These are phyloP conservation scores for Loriculus beryllinus DNA, from an alignment of 2,797 vertebrate species.

Conservation along the genomic window DNA sequence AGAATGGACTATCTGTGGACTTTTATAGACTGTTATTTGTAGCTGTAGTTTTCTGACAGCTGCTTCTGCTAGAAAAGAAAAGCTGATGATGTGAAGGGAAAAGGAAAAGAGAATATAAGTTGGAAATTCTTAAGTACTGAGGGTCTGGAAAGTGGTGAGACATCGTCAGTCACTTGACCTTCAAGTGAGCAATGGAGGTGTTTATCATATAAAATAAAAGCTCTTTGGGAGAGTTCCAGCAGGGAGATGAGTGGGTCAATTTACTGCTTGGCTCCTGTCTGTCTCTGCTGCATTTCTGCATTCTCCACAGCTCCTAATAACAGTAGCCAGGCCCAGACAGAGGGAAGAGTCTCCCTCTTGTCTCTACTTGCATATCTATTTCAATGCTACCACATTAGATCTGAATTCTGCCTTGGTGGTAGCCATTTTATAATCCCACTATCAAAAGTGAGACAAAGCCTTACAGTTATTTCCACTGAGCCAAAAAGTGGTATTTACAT, in stretches of 20 bases:
- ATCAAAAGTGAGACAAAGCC: neutral
- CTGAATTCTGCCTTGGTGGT: neutral
- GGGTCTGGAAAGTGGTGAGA: conserved; percentile 5
- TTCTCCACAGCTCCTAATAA: neutral
- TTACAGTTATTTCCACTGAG: neutral
- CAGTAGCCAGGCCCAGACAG: neutral
- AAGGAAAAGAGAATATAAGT: neutral
- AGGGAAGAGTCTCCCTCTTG: neutral
- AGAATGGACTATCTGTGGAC: neutral
- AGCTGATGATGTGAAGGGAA: neutral
- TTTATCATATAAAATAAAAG: conserved; percentile 11
- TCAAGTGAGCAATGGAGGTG: conserved; percentile 41
- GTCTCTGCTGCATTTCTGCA: conserved; percentile 15
- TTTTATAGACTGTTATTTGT: conserved; percentile 29
- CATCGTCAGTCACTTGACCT: conserved; percentile 28
- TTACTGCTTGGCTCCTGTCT: conserved; percentile 39
- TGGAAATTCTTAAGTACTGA: conserved; percentile 33
- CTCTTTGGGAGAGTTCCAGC: conserved; percentile 23
- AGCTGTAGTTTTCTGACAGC: neutral
- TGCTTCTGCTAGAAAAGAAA: neutral
- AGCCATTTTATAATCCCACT: neutral
- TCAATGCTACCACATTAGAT: neutral
- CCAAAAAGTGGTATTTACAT: neutral
- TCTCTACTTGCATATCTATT: neutral
- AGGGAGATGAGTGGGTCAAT: conserved; percentile 35